A percentile compares a stretch with the other conserved stretches of the same genome.
These are phyloP conservation scores for Anoplius nigerrimus DNA, from an alignment of 2,888 invertebrate species.

Conservation along the genomic window DNA sequence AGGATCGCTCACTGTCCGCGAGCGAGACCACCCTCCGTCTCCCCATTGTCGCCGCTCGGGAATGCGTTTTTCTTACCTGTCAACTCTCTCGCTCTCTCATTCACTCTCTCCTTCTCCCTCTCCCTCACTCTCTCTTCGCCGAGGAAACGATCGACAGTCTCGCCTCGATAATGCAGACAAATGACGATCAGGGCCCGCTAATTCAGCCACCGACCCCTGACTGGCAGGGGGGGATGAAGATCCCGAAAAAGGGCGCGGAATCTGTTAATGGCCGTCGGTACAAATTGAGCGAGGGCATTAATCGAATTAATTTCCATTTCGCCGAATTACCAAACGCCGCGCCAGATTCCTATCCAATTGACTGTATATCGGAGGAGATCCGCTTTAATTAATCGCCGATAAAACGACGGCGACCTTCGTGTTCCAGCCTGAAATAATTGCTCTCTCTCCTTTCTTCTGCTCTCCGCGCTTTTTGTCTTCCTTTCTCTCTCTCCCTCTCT, in stretches of 20 bases:
- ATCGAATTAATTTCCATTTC: no score
- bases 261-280: no score
- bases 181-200: constrained; percentile 20
- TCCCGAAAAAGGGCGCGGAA: not conserved
- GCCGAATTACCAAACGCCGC: no score
- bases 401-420: no score
- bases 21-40: constrained; percentile 2
- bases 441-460: constrained; percentile 7
- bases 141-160: not conserved
- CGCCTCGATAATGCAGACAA: constrained; percentile 13
- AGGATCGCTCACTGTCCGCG: constrained; percentile 30
- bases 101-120: no score
- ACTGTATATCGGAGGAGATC: no score
- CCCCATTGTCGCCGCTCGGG: not conserved
- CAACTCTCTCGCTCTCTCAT: constrained; percentile 7
- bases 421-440: no score
- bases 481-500: not conserved
- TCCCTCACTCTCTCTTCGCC: not conserved
- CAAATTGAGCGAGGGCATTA: no score
- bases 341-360: no score
- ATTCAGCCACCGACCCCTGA: constrained; percentile 21
- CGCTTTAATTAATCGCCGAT: no score
- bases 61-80: constrained; percentile 29
- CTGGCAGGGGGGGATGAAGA: not conserved
- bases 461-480: not conserved